phyloP scores from a whole-genome alignment of 1,140 invertebrate species.

The Thaumatotibia leucotreta region DNA sequence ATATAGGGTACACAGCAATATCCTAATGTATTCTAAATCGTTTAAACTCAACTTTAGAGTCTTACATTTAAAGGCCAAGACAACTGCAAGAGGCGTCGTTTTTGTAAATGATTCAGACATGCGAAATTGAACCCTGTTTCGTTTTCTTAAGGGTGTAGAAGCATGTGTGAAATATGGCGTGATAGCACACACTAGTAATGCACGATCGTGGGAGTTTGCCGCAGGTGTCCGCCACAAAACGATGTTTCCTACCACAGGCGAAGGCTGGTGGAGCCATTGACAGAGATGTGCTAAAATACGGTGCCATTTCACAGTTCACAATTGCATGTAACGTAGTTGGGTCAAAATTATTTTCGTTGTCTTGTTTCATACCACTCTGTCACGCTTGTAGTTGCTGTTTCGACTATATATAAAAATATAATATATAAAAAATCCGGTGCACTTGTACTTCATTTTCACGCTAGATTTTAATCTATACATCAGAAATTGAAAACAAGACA shows the following conservation, averaged over 20 bases:
- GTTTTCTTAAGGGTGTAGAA: background rate
- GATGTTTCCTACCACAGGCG: slow-evolving; percentile 41
- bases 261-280: background rate
- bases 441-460: too few species aligned
- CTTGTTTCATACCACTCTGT: too few species aligned
- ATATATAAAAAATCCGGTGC: too few species aligned
- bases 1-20: background rate
- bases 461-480: too few species aligned
- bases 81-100: background rate
- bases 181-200: slow-evolving; percentile 15
- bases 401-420: too few species aligned
- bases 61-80: background rate
- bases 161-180: background rate
- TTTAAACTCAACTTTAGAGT: background rate
- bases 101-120: background rate
- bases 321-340: too few species aligned
- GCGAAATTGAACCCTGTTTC: background rate
- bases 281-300: background rate
- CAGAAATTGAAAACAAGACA: too few species aligned
- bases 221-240: slow-evolving; percentile 59
- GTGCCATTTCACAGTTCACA: slow-evolving; percentile 5
- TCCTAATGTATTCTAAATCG: background rate
- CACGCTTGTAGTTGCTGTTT: too few species aligned
- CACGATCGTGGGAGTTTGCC: slow-evolving; percentile 61
- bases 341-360: too few species aligned